Conservation (phyloP, 2,113 vertebrate genomes). For the Colistium nudipinnis region DNA sequence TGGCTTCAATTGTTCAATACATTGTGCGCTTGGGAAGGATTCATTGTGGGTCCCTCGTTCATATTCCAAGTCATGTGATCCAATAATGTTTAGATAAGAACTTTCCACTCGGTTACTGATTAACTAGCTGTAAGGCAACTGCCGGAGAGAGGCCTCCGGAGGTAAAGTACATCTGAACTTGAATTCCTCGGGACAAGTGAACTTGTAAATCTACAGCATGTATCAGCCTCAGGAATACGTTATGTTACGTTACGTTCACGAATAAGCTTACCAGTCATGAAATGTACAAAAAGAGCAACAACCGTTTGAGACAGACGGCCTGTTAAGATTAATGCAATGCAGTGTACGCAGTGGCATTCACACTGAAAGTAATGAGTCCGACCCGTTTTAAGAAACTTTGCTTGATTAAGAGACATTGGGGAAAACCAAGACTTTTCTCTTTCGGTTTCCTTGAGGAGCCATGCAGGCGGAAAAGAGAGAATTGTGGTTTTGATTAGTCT, state of each 20-base stretch:
- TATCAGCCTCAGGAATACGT: background rate
- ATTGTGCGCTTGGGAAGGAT: background rate
- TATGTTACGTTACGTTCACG: too few relatives aligned
- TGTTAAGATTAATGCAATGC: background rate
- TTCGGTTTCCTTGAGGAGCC: background rate
- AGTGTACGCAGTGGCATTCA: too few relatives aligned
- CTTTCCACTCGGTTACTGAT: constrained; percentile 44
- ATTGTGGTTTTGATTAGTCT: constrained; percentile 71
- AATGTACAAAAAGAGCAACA: background rate
- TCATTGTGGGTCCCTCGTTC: background rate
- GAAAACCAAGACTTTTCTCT: constrained; percentile 7
- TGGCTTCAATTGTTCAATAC: constrained; percentile 2
- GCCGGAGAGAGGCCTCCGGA: background rate
- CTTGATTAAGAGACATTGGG: background rate
- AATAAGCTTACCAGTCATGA: background rate
- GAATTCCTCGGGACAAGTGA: background rate
- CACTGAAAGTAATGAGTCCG: background rate
- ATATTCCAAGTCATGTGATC: constrained; percentile 28
- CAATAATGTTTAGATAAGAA: constrained; percentile 51
- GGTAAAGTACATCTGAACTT: constrained; percentile 1
- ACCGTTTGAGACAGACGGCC: background rate
- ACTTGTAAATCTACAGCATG: background rate
- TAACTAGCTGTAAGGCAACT: constrained; percentile 33
- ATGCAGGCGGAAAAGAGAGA: constrained; percentile 13
- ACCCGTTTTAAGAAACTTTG: background rate